phyloP scores from a whole-genome alignment of 2,888 invertebrate species.

The Thymelicus lineola region DNA sequence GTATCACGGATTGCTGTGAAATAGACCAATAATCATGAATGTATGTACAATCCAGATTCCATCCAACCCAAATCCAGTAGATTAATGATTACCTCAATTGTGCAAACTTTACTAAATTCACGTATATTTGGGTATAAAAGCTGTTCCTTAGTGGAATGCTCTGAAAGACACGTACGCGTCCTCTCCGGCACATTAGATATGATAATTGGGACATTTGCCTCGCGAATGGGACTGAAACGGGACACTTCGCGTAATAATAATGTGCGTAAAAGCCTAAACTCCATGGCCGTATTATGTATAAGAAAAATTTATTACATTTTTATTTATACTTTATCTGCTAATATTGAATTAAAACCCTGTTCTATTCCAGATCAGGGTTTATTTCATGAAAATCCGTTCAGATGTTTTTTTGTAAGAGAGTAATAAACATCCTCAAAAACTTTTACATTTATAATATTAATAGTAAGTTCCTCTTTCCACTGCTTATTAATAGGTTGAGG shows the following conservation, averaged over 20 bases:
- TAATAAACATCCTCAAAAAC: no score
- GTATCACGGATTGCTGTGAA: no score
- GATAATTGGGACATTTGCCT: constrained; percentile 82
- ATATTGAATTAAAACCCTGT: no score
- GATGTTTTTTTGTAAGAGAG: no score
- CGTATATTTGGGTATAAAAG: constrained; percentile 38
- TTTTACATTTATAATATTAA: no score
- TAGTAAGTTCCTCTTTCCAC: no score
- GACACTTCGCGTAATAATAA: constrained; percentile 54
- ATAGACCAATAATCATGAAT: no score
- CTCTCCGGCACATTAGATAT: constrained; percentile 77
- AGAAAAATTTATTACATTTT: not conserved
- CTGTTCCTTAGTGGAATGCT: constrained; percentile 41
- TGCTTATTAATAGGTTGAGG: no score
- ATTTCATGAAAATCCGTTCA: no score
- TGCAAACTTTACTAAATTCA: constrained; percentile 23
- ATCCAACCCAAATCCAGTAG: not conserved
- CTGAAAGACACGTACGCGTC: constrained; percentile 47
- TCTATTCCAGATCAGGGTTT: no score
- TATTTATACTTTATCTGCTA: no score
- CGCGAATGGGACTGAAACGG: constrained; percentile 70
- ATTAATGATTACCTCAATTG: constrained; percentile 21
- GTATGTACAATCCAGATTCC: no score
- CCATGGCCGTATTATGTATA: not conserved
- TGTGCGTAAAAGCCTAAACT: constrained; percentile 28